Base-by-base conservation (phyloP, 2,113 vertebrate genomes). In the Stercorarius parasiticus region DNA sequence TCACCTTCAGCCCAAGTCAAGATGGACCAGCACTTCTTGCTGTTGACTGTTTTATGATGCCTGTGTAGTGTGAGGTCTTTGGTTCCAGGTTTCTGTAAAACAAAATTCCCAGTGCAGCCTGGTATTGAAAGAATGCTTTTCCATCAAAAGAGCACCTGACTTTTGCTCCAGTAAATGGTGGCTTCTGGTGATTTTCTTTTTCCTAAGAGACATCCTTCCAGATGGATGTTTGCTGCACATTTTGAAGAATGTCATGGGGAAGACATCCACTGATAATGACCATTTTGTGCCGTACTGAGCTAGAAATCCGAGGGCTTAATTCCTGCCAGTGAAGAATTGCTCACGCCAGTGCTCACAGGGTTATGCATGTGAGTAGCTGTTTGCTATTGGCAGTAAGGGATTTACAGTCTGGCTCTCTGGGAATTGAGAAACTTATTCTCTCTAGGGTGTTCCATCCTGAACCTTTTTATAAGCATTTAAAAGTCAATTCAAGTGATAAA, bases 401-500 rank as follows among this genome's bases (percentile, higher is more conserved):
- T 87, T 95, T 94, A 87, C 52, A 91, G 43, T 77, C 66, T 90
- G 81, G 12, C 19, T 84, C 55, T 94, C 70, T 91, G 78, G 20
- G 86, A 93, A 70, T 4, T 53, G 36, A 87, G 67, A 92, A 95
- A 83, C 81, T 87, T 84, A n/a, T 49, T 96, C 66, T 95, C 73
- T 91, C 72, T 82, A 72, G 83, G 86, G 66, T 82, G 69, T 95
- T 95, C 49, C 73, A 91, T 84, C 42, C 61, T 82, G 32, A 95
- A 91, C 61, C 25, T 62, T 87, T 93, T 93, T 91, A 66, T 77
- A 95, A 91, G 50, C 81, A 91, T 95, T 97, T 91, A 89, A 90
- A 96, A 97, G 84, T 91, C 91, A 94, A 92, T 90, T 95, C 62
- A 85, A 95, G 81, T 90, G 89, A 89, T 97, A 97, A 95, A 95